Evolutionary conservation across 2,113 vertebrate genomes (phyloP), one percentile per base, ranked within the genome.

Genomic region (Limanda limanda): DNA sequence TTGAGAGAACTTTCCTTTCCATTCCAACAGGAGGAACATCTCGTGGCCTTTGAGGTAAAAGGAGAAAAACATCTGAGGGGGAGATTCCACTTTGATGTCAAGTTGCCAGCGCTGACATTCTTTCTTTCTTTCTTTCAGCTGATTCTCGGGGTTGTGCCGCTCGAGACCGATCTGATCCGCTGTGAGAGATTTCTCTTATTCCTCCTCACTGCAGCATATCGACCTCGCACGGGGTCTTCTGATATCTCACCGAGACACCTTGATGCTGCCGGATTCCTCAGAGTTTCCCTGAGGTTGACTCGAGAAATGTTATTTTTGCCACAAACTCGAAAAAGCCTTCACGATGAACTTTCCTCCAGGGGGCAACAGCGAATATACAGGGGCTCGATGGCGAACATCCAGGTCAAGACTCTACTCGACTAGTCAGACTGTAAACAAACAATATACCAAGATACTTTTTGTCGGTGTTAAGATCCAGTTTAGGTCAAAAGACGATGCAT

Each of bases 171-270:
- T 83, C 87, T 73, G 81, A 86, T 91, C 80, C 82, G 58, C 79
- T 89, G 76, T 23, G 31, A 35, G 81, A 84, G 80, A 86, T 79
- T 73, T 69, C 65, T 78, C 74, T 83, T 81, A 74, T 84, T 84
- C 63, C 61, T 61, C 68, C 74, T 15, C 35, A 42, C 72, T 66
- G 67, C 69, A 71, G 84, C 78, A 68, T 31, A 83, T 85, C 81
- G 79, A 65, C 67, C 73, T 56, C 14, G 1, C 82, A n/a, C n/a
- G 11, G 71, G 70, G 60, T 82, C 84, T 51, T 81, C 58, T 73
- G 74, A 85, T 87, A 89, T 92, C 88, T 91, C 85, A 64, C 71
- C 54, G 79, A 68, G 76, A 25, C 89, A 89, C 88, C 84, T 88
- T 89, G 84, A 86, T 77, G 74, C 69, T 58, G 54, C 47, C 71